Conservation (phyloP, 2,113 vertebrate species). For the Loxodonta africana region DNA sequence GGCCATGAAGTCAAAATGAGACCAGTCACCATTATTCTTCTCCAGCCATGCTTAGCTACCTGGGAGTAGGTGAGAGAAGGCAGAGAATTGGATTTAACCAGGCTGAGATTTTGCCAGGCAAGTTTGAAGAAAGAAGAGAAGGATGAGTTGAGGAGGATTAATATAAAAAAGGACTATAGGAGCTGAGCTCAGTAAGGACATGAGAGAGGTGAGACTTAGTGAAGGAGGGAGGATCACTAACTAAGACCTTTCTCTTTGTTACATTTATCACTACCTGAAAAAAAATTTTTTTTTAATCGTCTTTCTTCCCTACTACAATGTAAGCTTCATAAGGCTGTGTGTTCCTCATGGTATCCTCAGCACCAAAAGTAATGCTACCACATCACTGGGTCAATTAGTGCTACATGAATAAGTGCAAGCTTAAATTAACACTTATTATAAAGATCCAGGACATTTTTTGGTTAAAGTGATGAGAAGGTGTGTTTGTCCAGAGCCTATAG, state of each 20-base stretch:
- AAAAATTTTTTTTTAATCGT: not conserved
- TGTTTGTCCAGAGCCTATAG: not conserved
- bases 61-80: not conserved
- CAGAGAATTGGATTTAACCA: not conserved
- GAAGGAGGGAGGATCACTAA: not conserved
- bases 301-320: not conserved
- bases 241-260: not conserved
- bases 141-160: not conserved
- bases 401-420: not conserved
- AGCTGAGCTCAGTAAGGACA: not conserved
- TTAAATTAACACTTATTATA: not conserved
- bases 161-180: not conserved
- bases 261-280: not conserved
- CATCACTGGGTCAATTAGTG: not conserved
- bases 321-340: not conserved
- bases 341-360: not conserved
- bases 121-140: not conserved
- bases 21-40: not conserved
- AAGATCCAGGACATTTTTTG: not conserved
- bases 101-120: conserved; percentile 9
- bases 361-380: not conserved
- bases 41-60: not conserved
- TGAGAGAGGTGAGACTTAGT: not conserved
- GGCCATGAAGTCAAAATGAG: not conserved
- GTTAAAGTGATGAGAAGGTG: not conserved